Percentiles rank a stretch among this genome's conserved stretches.
phyloP scores from a whole-genome alignment of 92 coral and sea anemone genomes.

The Umimayanthus chanpuru region DNA sequence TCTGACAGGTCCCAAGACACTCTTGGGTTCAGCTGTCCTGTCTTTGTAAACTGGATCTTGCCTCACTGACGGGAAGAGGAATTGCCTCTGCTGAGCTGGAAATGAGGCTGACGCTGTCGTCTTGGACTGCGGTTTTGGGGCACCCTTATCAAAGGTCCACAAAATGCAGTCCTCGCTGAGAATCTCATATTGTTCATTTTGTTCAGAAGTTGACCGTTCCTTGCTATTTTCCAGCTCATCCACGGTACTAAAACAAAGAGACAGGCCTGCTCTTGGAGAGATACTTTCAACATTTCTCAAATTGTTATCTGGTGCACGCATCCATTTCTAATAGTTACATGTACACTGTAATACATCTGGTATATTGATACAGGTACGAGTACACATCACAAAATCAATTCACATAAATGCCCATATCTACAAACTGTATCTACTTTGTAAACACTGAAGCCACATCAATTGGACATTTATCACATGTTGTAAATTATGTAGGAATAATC shows the following conservation, averaged over 20 bases:
- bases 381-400: too few species aligned
- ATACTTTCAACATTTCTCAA: too few species aligned
- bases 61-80: constrained; percentile 70
- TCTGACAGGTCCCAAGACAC: constrained; percentile 80
- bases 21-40: constrained; percentile 74
- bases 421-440: too few species aligned
- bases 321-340: too few species aligned
- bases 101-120: constrained; percentile 24
- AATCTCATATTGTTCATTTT: constrained; percentile 57
- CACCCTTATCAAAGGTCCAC: constrained; percentile 84
- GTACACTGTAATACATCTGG: too few species aligned
- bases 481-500: too few species aligned
- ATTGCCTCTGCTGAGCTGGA: constrained; percentile 13
- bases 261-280: too few species aligned
- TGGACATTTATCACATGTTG: too few species aligned
- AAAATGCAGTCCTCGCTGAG: constrained; percentile 70
- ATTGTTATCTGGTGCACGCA: too few species aligned
- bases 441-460: too few species aligned
- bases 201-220: background rate
- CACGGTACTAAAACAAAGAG: constrained; percentile 25
- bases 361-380: too few species aligned
- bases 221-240: constrained; percentile 16
- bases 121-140: constrained; percentile 18
- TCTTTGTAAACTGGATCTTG: constrained; percentile 79
- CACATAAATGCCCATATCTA: too few species aligned